These are phyloP conservation scores for Apodemus sylvaticus DNA, from an alignment of 2,113 vertebrate species.

Conservation along the genomic window DNA sequence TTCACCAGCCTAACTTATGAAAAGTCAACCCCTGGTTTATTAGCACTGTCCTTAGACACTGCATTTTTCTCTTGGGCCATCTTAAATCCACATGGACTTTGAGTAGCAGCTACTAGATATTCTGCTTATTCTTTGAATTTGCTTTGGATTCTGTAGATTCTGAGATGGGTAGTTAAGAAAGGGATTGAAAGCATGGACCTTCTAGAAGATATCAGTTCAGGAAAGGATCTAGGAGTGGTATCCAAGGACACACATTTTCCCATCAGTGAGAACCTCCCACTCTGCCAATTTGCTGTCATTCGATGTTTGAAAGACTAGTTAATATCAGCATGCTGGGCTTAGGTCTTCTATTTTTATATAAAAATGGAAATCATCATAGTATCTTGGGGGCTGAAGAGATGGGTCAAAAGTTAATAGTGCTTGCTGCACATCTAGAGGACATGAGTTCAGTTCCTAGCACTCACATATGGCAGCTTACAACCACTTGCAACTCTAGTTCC, in stretches of 20 bases:
- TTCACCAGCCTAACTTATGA: background rate
- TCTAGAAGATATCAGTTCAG: background rate
- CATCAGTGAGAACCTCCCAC: background rate
- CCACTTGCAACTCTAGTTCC: background rate
- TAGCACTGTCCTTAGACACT: background rate
- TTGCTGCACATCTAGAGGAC: background rate
- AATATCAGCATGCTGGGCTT: background rate
- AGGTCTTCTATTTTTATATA: background rate
- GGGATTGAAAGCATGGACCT: background rate
- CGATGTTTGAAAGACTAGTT: background rate
- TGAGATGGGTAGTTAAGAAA: background rate
- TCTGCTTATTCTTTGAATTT: background rate
- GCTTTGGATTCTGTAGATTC: background rate
- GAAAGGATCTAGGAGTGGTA: background rate
- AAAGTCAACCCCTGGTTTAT: background rate
- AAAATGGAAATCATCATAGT: background rate
- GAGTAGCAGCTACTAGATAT: background rate
- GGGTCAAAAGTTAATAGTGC: background rate
- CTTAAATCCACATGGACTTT: background rate
- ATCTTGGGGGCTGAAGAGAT: background rate
- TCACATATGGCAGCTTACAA: no score
- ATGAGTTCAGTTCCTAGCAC: background rate
- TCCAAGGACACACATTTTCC: background rate
- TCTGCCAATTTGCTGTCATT: background rate
- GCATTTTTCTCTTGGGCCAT: background rate